Conservation (phyloP, 2,888 invertebrate species). For the Pyrochroa serraticornis region DNA sequence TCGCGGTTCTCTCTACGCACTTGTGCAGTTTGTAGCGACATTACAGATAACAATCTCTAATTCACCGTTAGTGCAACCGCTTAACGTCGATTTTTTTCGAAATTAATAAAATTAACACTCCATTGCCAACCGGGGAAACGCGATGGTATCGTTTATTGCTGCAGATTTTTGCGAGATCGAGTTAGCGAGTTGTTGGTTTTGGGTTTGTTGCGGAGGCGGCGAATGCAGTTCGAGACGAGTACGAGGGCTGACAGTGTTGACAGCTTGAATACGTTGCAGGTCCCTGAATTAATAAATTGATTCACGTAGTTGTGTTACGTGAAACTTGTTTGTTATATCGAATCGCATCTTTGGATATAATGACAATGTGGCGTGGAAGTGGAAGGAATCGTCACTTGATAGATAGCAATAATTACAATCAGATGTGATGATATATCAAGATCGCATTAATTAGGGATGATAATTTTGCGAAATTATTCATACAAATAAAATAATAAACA, state of each 20-base stretch:
- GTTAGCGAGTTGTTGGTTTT: too few relatives aligned
- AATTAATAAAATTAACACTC: slow-evolving; percentile 1
- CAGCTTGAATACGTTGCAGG: slow-evolving; percentile 10
- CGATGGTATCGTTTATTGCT: background rate
- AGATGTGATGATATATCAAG: slow-evolving; percentile 43
- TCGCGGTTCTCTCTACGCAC: slow-evolving; percentile 5
- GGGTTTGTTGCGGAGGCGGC: too few relatives aligned
- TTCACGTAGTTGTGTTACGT: slow-evolving; percentile 1
- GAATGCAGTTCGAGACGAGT: too few relatives aligned
- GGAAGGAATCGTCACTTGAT: slow-evolving; percentile 33
- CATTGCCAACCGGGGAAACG: background rate
- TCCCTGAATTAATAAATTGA: slow-evolving; percentile 19
- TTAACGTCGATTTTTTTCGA: background rate
- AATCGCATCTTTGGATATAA: slow-evolving; percentile 36
- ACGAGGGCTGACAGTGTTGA: slow-evolving; percentile 6
- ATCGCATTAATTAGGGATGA: slow-evolving; percentile 46
- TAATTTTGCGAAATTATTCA: slow-evolving; percentile 44
- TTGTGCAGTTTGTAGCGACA: slow-evolving; percentile 8
- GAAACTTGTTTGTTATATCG: slow-evolving; percentile 34
- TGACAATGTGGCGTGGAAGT: slow-evolving; percentile 35
- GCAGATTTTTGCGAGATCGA: background rate
- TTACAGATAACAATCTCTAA: slow-evolving; percentile 7
- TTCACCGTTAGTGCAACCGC: slow-evolving; percentile 7
- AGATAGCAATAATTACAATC: slow-evolving; percentile 35
- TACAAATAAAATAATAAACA: slow-evolving; percentile 36